These are phyloP conservation scores for Lota lota DNA, from an alignment of 2,113 vertebrate species.

Conservation along the genomic window DNA sequence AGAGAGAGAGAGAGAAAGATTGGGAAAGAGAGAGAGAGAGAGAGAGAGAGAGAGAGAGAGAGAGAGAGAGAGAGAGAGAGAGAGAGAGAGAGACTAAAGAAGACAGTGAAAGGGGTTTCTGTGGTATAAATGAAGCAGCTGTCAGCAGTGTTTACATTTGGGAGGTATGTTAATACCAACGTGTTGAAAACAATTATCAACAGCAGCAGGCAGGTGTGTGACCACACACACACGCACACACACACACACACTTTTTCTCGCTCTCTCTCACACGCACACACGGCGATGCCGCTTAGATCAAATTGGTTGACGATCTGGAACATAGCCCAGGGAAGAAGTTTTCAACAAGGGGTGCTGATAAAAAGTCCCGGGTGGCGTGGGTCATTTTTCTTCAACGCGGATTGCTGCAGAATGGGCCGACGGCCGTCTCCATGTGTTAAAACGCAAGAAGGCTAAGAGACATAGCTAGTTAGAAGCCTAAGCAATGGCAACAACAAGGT, in stretches of 20 bases:
- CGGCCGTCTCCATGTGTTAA: too few species aligned
- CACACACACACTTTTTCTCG: neutral
- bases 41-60: neutral
- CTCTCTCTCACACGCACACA: neutral
- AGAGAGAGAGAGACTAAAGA: neutral
- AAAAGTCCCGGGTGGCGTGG: too few species aligned
- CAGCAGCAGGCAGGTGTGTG: neutral
- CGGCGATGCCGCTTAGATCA: neutral
- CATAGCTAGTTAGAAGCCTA: too few species aligned
- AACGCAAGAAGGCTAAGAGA: too few species aligned
- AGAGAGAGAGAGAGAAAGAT: too few species aligned
- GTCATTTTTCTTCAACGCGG: too few species aligned
- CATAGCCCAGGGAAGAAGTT: too few species aligned
- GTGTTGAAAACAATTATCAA: neutral
- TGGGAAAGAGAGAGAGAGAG: conserved; percentile 7
- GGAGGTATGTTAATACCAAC: neutral
- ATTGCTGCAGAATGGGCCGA: too few species aligned
- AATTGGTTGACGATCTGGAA: too few species aligned
- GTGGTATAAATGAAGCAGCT: neutral
- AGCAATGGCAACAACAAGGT: too few species aligned
- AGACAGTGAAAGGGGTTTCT: neutral
- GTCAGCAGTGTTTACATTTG: neutral
- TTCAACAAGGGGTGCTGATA: too few species aligned
- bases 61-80: neutral
- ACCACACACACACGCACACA: neutral